Base-by-base conservation (phyloP, 2,113 vertebrate genomes). In the Neodon shergylaensis region DNA sequence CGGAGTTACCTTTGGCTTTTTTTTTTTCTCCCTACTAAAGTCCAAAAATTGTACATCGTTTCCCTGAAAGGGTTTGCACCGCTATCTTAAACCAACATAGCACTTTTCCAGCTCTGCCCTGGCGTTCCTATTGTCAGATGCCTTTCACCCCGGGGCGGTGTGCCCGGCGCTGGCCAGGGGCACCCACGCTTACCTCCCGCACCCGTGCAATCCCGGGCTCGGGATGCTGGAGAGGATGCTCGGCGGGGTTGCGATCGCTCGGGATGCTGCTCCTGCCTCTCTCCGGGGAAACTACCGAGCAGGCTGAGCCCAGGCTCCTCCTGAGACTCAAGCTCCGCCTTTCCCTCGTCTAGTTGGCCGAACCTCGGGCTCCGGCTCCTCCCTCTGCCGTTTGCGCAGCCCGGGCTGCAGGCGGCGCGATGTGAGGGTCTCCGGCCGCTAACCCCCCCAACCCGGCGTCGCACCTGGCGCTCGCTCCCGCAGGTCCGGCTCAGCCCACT, bases 151-250 rank as follows among this genome's bases (percentile, higher is more conserved):
- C 22, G 0, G 47, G 92, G 47, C 26, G 74, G 42, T 4, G 70
- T 47, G 90, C 33, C 12, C 12, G 87, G 54, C 26, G 24, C 68
- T 74, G 17, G 36, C 39, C 54, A 94, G 58, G 36, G 12, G 42
- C 65, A 13, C 68, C 86, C 74, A 36, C 54, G 95, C 98, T 98
- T 98, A 98, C 98, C 98, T 98, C 92, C 92, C 91, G 82, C 94
- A 92, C 96, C 97, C 96, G 95, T 96, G 91, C 95, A 73, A 52
- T 49, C 97, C 94, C 81, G 1, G 95, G 74, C 84, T 84, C 26
- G 79, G 93, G 94, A 96, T 76, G 94, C 96, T 72, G 93, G 89
- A 83, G 81, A 88, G 12, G 70, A 33, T 5, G 52, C 94, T 79
- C 47, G 1, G 16, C 76, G 36, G 70, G n/a, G n/a, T 28, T 3